Percentiles rank a stretch among this genome's conserved stretches.
Evolutionary conservation across 2,113 vertebrate species (phyloP).

Genomic region (Lophura nycthemera): DNA sequence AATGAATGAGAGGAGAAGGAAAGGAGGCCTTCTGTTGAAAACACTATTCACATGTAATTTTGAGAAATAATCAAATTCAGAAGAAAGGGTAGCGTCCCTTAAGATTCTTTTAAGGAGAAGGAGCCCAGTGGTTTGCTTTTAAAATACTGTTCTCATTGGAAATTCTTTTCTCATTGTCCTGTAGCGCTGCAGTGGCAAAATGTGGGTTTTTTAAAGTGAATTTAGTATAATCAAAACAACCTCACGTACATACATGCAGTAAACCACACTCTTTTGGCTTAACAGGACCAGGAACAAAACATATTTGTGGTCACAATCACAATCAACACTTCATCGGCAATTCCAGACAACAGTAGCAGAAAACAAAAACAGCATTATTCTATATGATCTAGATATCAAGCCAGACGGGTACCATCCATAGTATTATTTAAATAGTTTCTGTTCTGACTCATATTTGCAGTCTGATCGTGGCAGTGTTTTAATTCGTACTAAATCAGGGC

Average conservation of each 20-base stretch:
- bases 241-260: constrained; percentile 64
- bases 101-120: constrained; percentile 4
- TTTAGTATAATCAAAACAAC: constrained; percentile 61
- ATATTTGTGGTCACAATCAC: constrained; percentile 60
- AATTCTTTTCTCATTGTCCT: constrained; percentile 64
- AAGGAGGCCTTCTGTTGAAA: neutral
- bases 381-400: constrained; percentile 57
- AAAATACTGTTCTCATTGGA: constrained; percentile 46
- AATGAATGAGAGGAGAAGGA: neutral
- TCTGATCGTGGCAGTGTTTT: constrained; percentile 52
- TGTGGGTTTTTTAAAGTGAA: constrained; percentile 58
- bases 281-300: constrained; percentile 46
- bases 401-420: constrained; percentile 10
- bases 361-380: constrained; percentile 60
- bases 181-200: constrained; percentile 58
- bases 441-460: constrained; percentile 53
- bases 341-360: constrained; percentile 33
- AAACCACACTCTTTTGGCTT: constrained; percentile 55
- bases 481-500: constrained; percentile 59
- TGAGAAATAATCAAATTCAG: constrained; percentile 22
- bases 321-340: constrained; percentile 58
- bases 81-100: neutral
- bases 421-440: constrained; percentile 56
- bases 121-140: constrained; percentile 40
- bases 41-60: neutral